Percentiles rank a stretch among this genome's conserved stretches.
phyloP scores from a whole-genome alignment of 2,888 invertebrate genomes.

The Tenthredo mesomela region DNA sequence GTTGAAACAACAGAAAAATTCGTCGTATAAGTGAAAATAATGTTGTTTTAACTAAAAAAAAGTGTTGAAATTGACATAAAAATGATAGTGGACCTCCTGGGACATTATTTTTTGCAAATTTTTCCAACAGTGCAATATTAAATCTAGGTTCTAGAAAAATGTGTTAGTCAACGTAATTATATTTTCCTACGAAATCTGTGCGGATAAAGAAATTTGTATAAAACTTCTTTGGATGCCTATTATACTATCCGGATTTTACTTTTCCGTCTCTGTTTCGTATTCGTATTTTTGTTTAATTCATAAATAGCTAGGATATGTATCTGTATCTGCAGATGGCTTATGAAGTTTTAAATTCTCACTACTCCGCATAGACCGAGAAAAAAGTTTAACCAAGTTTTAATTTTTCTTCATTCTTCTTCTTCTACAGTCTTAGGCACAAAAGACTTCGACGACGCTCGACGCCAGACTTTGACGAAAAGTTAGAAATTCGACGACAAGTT shows the following conservation, averaged over 20 bases:
- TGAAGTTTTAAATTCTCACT: neutral
- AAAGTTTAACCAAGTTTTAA: conserved; percentile 5
- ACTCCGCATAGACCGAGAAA: neutral
- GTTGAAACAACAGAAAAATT: too few relatives aligned
- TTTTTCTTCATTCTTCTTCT: neutral
- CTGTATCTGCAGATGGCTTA: neutral
- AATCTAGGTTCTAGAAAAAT: too few relatives aligned
- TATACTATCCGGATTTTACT: neutral
- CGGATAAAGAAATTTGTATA: neutral
- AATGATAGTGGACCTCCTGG: too few relatives aligned
- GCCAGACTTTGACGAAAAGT: conserved; percentile 17
- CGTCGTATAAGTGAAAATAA: too few relatives aligned
- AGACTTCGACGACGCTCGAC: neutral
- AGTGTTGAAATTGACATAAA: too few relatives aligned
- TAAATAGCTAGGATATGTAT: neutral
- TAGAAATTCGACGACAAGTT: conserved; percentile 1
- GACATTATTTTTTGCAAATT: too few relatives aligned
- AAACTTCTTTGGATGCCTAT: neutral
- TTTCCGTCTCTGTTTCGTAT: neutral
- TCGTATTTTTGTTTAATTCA: neutral
- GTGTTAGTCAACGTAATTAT: neutral
- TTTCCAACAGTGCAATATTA: too few relatives aligned
- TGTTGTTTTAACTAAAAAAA: too few relatives aligned
- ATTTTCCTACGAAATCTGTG: neutral
- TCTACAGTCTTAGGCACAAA: neutral